Conservation (phyloP, 2,113 vertebrate species). For the Ochotona curzoniae region DNA sequence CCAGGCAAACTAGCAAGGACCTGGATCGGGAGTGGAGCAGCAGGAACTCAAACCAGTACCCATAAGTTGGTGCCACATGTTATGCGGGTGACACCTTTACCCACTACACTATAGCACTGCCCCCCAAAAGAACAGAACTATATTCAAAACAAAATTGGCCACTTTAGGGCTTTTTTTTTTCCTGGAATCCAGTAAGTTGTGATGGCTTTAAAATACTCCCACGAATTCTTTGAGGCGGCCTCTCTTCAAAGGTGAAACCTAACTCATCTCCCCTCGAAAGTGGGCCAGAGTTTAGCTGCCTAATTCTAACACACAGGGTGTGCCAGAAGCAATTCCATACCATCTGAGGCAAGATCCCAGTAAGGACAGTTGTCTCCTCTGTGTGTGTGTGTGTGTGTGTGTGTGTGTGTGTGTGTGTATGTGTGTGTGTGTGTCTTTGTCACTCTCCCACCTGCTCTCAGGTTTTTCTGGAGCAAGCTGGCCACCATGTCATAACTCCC, state of each 20-base stretch:
- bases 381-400: too few species aligned
- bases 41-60: too few species aligned
- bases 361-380: constrained; percentile 16
- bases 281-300: neutral
- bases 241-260: constrained; percentile 21
- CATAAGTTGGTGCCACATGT: too few species aligned
- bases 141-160: neutral
- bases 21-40: too few species aligned
- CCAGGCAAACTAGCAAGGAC: too few species aligned
- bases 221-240: neutral
- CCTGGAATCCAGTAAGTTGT: neutral
- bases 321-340: neutral
- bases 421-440: too few species aligned
- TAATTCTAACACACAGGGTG: neutral
- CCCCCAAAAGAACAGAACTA: neutral
- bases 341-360: neutral
- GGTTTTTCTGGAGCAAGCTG: neutral
- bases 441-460: too few species aligned
- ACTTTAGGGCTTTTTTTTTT: neutral
- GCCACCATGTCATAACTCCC: neutral
- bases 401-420: too few species aligned
- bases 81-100: too few species aligned
- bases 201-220: constrained; percentile 9
- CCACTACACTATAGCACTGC: too few species aligned
- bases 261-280: neutral